phyloP scores from a whole-genome alignment of 2,888 invertebrate genomes.

The Seira musarum region DNA sequence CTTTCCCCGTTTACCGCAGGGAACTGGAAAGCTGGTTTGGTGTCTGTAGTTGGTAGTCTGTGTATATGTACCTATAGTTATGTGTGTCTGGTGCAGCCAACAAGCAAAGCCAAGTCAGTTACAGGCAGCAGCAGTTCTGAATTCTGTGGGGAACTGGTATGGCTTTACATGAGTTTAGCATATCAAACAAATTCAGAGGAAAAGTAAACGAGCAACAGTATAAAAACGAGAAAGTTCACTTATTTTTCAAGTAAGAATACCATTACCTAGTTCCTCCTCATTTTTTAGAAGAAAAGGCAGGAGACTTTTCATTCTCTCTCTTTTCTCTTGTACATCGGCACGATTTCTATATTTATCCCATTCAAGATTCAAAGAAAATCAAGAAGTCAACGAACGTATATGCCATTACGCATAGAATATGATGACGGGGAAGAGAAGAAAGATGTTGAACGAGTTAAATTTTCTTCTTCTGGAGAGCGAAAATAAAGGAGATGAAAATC shows the following conservation, averaged over 20 bases:
- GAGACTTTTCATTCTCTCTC: too few species aligned
- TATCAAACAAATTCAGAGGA: constrained; percentile 47
- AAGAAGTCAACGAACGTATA: constrained; percentile 49
- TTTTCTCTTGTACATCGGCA: too few species aligned
- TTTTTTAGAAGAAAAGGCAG: too few species aligned
- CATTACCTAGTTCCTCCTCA: too few species aligned
- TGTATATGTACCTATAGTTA: too few species aligned
- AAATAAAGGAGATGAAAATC: too few species aligned
- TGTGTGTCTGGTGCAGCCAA: too few species aligned
- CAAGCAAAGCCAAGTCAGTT: too few species aligned
- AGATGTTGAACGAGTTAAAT: constrained; percentile 42
- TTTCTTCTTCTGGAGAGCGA: constrained; percentile 8
- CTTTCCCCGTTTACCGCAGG: too few species aligned
- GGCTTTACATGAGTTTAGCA: constrained; percentile 53
- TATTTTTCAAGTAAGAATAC: too few species aligned
- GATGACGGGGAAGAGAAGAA: constrained; percentile 19
- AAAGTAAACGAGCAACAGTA: constrained; percentile 14
- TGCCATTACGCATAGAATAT: constrained; percentile 54
- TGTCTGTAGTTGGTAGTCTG: too few species aligned
- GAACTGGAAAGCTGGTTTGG: too few species aligned
- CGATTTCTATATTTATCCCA: neutral
- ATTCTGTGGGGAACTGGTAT: constrained; percentile 52
- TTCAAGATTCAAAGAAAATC: constrained; percentile 44
- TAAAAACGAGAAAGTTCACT: constrained; percentile 21
- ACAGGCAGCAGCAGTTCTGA: constrained; percentile 33